A percentile compares a stretch with the other conserved stretches of the same genome.
Conservation (phyloP, 2,113 vertebrate species). For the Petrocephalus microphthalmus region DNA sequence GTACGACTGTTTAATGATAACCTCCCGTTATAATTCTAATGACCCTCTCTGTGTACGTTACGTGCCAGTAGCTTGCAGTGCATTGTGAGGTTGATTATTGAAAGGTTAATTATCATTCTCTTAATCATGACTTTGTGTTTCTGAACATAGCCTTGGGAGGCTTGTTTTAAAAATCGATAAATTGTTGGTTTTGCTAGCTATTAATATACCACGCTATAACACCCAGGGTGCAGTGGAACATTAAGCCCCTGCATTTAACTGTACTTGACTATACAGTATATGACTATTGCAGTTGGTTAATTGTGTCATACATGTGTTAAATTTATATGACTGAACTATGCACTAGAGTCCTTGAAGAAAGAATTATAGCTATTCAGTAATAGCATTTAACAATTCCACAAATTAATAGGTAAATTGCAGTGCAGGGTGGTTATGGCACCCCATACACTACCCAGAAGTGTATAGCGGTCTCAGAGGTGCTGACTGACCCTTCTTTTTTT, state of each 20-base stretch:
- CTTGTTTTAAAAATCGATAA: background rate
- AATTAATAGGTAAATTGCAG: background rate
- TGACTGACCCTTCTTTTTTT: background rate
- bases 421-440: background rate
- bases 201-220: background rate
- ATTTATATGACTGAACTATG: background rate
- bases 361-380: background rate
- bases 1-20: background rate
- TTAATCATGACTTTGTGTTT: slow-evolving; percentile 5
- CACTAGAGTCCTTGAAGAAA: background rate
- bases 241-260: background rate
- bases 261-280: background rate
- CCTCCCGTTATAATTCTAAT: background rate
- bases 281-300: background rate
- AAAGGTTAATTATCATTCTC: background rate
- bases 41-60: background rate
- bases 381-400: background rate
- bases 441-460: background rate
- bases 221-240: background rate
- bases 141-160: background rate
- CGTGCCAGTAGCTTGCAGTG: background rate
- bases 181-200: background rate
- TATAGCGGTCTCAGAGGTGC: background rate
- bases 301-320: background rate
- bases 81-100: background rate